These are phyloP conservation scores for Cinclus mexicanus DNA, from an alignment of 2,113 vertebrate genomes.

Conservation along the genomic window DNA sequence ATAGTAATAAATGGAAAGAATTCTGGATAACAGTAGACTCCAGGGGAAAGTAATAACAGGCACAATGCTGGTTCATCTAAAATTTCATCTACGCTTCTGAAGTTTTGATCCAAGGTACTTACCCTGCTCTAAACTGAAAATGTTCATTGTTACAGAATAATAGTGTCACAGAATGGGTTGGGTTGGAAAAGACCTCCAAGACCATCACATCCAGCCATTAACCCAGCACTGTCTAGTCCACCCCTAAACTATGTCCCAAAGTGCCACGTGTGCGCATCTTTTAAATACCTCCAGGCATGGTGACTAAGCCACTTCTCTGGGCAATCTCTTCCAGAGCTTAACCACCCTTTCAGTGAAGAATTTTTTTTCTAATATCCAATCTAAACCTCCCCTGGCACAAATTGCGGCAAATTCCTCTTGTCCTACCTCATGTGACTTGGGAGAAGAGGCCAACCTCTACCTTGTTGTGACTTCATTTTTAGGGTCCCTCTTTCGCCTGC, in stretches of 20 bases:
- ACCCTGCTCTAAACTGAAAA: not conserved
- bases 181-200: not conserved
- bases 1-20: not conserved
- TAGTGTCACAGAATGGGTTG: not conserved
- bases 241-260: not conserved
- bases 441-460: not conserved
- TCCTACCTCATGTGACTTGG: not conserved
- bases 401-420: not conserved
- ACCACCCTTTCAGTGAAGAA: not conserved
- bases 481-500: not conserved
- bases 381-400: not conserved
- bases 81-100: accelerated
- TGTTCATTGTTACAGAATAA: not conserved
- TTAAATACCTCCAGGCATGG: not conserved
- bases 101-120: not conserved
- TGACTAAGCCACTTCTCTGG: not conserved
- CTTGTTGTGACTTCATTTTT: not conserved
- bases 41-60: not conserved
- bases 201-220: not conserved
- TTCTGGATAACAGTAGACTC: not conserved
- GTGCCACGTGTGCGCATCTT: accelerated
- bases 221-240: accelerated
- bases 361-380: not conserved
- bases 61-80: not conserved
- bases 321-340: not conserved